Percentiles rank a stretch among this genome's conserved stretches.
Evolutionary conservation across 2,888 invertebrate genomes (phyloP).

Genomic region (Cheilosia variabilis): DNA sequence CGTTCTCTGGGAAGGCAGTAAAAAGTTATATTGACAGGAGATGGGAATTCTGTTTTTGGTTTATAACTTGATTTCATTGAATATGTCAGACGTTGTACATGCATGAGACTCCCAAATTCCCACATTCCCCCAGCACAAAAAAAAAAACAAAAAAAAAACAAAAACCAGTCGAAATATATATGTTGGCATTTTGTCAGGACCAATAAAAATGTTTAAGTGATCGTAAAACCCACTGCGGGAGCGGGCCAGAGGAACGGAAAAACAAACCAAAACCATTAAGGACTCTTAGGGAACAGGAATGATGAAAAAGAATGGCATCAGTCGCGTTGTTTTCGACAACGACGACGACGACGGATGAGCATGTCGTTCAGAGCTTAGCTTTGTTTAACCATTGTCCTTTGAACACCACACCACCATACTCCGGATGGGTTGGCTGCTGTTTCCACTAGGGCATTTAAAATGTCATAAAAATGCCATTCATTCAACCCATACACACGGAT

Average conservation of each 20-base stretch:
- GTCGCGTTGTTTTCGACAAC: constrained; percentile 33
- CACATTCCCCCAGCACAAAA: neutral
- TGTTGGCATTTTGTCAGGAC: constrained; percentile 63
- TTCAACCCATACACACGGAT: constrained; percentile 16
- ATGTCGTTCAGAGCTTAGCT: constrained; percentile 50
- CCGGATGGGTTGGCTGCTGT: constrained; percentile 11
- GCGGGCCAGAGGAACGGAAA: constrained; percentile 23
- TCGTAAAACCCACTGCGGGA: constrained; percentile 67
- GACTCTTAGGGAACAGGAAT: constrained; percentile 38
- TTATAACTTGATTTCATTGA: constrained; percentile 75
- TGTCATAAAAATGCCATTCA: constrained; percentile 66
- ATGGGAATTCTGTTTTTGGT: constrained; percentile 49
- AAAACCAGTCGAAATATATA: constrained; percentile 44
- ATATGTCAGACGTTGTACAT: constrained; percentile 62
- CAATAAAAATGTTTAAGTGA: constrained; percentile 74
- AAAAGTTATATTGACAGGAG: constrained; percentile 64
- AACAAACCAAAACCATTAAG: constrained; percentile 61
- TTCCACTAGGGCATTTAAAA: constrained; percentile 60
- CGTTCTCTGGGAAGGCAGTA: constrained; percentile 21
- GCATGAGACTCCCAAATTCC: constrained; percentile 32
- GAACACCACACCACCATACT: constrained; percentile 15
- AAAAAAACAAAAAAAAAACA: neutral
- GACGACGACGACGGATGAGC: constrained; percentile 30
- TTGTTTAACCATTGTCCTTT: constrained; percentile 56
- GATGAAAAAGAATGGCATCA: constrained; percentile 35